phyloP scores from a whole-genome alignment of 2,888 invertebrate species.

The Frankliniella intonsa region DNA sequence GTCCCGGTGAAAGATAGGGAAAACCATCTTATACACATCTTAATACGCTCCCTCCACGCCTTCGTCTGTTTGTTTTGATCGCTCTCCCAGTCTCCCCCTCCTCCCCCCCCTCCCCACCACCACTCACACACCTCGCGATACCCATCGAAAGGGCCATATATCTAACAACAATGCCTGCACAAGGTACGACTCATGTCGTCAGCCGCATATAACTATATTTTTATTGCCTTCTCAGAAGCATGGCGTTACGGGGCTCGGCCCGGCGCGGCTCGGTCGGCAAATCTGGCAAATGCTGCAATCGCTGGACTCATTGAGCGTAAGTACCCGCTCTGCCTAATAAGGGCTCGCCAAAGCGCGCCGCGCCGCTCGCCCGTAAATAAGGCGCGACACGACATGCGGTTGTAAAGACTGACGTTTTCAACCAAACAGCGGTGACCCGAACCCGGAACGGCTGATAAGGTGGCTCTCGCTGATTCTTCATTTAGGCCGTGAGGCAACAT shows the following conservation, averaged over 20 bases:
- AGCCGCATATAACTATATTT: conserved; percentile 17
- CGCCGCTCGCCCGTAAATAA: too few species aligned
- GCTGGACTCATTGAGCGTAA: too few species aligned
- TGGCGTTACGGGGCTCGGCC: neutral
- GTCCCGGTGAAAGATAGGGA: neutral
- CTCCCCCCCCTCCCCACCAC: neutral
- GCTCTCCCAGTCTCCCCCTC: neutral
- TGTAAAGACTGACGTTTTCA: too few species aligned
- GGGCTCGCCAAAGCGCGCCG: neutral
- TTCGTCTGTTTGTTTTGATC: neutral
- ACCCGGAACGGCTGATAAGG: too few species aligned
- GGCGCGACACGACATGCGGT: neutral
- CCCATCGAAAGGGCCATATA: neutral
- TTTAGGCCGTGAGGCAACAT: too few species aligned
- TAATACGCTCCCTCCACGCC: neutral
- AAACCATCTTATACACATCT: neutral
- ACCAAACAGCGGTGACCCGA: too few species aligned
- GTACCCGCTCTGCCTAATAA: neutral
- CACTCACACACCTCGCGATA: neutral
- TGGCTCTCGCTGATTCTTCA: too few species aligned
- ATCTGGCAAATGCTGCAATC: neutral
- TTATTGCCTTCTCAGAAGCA: conserved; percentile 13
- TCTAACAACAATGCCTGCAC: conserved; percentile 14
- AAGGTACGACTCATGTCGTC: neutral
- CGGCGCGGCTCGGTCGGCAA: neutral